Percentiles rank a stretch among this genome's conserved stretches.
These are phyloP conservation scores for Leptura quadrifasciata DNA, from an alignment of 2,888 invertebrate species.

Conservation along the genomic window DNA sequence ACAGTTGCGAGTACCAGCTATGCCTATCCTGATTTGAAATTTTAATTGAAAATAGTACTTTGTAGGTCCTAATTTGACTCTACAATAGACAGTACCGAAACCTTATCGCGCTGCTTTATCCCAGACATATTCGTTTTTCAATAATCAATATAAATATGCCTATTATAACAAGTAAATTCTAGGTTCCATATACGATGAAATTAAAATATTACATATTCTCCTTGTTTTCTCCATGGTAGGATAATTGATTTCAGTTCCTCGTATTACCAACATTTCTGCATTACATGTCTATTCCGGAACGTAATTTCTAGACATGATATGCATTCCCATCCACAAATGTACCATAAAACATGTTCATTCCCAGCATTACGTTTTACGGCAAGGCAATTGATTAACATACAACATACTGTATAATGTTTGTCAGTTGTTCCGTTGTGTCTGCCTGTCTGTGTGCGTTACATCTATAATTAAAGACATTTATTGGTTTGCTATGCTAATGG, in stretches of 20 bases:
- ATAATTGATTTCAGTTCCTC: constrained; percentile 7
- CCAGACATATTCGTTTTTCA: too few species aligned
- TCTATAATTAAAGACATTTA: constrained; percentile 50
- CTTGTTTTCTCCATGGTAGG: constrained; percentile 1
- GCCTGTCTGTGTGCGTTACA: constrained; percentile 40
- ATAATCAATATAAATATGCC: too few species aligned
- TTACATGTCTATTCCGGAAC: constrained; percentile 1
- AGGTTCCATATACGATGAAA: neutral
- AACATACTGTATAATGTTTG: constrained; percentile 40
- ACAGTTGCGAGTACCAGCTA: too few species aligned
- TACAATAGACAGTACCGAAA: too few species aligned
- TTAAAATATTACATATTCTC: neutral
- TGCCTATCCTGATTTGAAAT: too few species aligned
- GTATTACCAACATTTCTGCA: neutral
- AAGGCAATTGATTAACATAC: constrained; percentile 43
- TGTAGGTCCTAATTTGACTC: too few species aligned
- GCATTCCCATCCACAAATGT: constrained; percentile 25
- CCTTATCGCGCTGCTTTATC: too few species aligned
- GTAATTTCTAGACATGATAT: constrained; percentile 8
- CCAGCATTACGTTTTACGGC: constrained; percentile 36
- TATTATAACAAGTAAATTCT: too few species aligned
- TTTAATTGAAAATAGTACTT: too few species aligned
- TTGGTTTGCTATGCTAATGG: constrained; percentile 49
- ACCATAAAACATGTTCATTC: constrained; percentile 39
- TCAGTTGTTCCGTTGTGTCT: constrained; percentile 33